phyloP scores from a whole-genome alignment of 2,888 invertebrate species.

The Drosophila kambysellisi region DNA sequence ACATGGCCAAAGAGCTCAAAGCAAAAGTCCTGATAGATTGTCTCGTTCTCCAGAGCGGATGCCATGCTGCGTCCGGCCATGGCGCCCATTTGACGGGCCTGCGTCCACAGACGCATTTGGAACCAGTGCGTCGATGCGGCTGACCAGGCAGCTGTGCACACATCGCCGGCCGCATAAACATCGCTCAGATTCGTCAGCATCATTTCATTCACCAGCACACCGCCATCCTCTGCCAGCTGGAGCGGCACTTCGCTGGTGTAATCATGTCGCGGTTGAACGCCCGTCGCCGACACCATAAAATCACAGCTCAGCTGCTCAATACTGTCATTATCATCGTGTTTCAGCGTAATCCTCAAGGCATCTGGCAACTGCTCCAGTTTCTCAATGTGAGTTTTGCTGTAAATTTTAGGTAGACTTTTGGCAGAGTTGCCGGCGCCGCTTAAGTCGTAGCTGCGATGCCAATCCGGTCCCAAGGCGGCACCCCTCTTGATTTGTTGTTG shows the following conservation, averaged over 20 bases:
- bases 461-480: constrained; percentile 98
- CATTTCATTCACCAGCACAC: constrained; percentile 92
- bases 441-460: constrained; percentile 91
- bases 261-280: constrained; percentile 91
- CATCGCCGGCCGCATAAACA: constrained; percentile 98
- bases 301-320: constrained; percentile 91
- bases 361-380: constrained; percentile 27
- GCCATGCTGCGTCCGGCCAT: constrained; percentile 97
- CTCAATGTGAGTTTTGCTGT: constrained; percentile 87
- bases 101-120: constrained; percentile 98
- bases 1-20: constrained; percentile 99
- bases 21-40: constrained; percentile 94
- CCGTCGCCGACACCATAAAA: constrained; percentile 97
- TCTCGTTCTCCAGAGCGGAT: constrained; percentile 86
- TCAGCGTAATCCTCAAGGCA: constrained; percentile 90
- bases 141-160: constrained; percentile 93
- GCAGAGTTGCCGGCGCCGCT: constrained; percentile 49
- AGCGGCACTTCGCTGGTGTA: constrained; percentile 87
- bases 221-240: constrained; percentile 89
- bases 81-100: constrained; percentile 98
- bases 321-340: constrained; percentile 85
- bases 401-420: constrained; percentile 85
- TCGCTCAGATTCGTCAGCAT: constrained; percentile 92
- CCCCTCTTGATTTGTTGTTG: constrained; percentile 87
- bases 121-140: constrained; percentile 92